Evolutionary conservation across 2,888 invertebrate genomes (phyloP).

Genomic region (Papilio protenor): DNA sequence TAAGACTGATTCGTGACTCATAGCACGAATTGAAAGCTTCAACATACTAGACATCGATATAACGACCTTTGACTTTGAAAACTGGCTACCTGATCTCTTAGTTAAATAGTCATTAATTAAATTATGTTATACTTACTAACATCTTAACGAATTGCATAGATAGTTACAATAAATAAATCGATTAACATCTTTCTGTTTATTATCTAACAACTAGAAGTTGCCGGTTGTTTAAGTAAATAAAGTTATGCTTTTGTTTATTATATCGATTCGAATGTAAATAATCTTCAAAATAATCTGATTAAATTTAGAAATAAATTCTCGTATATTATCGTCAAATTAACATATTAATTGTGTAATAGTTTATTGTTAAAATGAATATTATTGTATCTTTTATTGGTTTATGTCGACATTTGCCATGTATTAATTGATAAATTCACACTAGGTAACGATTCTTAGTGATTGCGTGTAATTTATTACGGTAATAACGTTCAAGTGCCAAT

Average conservation of each 20-base stretch:
- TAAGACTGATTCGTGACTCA: neutral
- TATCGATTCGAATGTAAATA: neutral
- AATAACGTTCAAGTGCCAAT: neutral
- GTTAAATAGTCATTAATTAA: neutral
- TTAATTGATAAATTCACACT: neutral
- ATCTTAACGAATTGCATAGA: neutral
- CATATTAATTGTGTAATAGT: neutral
- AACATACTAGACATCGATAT: neutral
- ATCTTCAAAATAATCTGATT: neutral
- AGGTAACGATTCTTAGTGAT: neutral
- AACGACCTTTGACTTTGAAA: neutral
- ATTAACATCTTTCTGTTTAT: neutral
- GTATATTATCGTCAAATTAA: neutral
- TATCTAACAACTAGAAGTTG: neutral
- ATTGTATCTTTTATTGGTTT: neutral
- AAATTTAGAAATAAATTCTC: neutral
- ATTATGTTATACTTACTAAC: neutral
- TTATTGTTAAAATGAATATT: neutral
- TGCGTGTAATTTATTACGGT: neutral
- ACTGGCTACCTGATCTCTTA: neutral
- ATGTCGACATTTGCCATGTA: neutral
- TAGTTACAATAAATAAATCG: neutral
- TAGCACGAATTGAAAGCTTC: neutral
- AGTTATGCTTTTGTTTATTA: neutral
- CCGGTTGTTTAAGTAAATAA: too few species aligned